Evolutionary conservation across 2,888 invertebrate species (phyloP), one percentile per base, ranked within the genome.

Genomic region (Drosophila rubida): DNA sequence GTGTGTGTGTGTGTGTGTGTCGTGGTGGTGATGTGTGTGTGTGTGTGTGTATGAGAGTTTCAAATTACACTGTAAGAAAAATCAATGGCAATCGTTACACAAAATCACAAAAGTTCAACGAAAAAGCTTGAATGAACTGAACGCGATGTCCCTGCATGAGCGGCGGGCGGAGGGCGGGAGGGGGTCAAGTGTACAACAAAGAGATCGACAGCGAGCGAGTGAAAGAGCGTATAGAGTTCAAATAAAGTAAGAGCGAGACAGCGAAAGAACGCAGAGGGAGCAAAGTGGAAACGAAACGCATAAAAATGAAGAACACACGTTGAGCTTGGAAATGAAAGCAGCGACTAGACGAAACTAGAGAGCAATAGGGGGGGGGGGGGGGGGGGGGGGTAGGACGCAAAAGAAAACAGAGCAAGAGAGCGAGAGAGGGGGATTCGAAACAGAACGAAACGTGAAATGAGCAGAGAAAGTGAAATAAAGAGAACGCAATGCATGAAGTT

Each of bases 31-130:
- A 39, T 50, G 30, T 50, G 19, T 45, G 37, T 37, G 50, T 65
- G 41, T 45, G 58, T 39, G 35, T 27, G 55, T 49, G 48, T 19
- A 41, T 53, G 41, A 30, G 27, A 41, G 32, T 49, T 42, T 22
- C 46, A 68, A 58, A 55, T 57, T 59, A 72, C 69, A 63, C 72
- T 59, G 74, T 59, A 69, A 64, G 35, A 45, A 49, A 54, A 63
- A 62, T 57, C 48, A 69, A 68, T 48, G 51, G 51, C 51, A 51
- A 61, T 69, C 53, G 30, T 69, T 49, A 70, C 30, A 50, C 59
- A 37, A 50, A 51, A 65, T 69, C 58, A 64, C 69, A 64, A 69
- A 69, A 53, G 30, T 41, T 53, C 30, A 53, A 68, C 32, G 22
- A 61, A 69, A 62, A 62, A 69, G n/a, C 50, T 50, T 27, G 44